Conservation (phyloP, 2,797 vertebrate species). For the Chelon auratus region DNA sequence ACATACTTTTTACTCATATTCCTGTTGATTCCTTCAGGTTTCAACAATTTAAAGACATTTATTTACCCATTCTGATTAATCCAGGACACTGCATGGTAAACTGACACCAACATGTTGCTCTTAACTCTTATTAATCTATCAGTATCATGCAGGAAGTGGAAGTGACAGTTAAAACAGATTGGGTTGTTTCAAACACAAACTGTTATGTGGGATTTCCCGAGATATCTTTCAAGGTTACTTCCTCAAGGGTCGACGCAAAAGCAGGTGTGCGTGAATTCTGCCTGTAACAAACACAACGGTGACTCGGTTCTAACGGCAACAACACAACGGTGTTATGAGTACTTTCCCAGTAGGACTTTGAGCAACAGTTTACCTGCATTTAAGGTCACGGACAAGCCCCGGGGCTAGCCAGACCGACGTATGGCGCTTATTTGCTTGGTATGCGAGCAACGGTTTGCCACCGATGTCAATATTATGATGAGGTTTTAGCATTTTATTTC, state of each 20-base stretch:
- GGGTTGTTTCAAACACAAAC: not conserved
- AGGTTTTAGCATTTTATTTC: too few relatives aligned
- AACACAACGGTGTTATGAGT: not conserved
- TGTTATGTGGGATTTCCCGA: slow-evolving; percentile 16
- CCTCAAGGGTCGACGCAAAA: not conserved
- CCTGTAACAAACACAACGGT: not conserved
- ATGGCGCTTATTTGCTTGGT: too few relatives aligned
- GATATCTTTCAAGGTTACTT: slow-evolving; percentile 3
- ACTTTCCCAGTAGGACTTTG: not conserved
- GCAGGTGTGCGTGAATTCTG: slow-evolving; percentile 3
- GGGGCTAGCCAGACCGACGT: not conserved
- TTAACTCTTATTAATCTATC: not conserved
- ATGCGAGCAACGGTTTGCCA: too few relatives aligned
- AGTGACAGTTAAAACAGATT: not conserved
- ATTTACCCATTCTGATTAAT: not conserved
- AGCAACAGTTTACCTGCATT: not conserved
- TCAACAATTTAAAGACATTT: too few relatives aligned
- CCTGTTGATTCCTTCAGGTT: too few relatives aligned
- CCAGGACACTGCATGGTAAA: not conserved
- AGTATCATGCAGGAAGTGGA: not conserved
- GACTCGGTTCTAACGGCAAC: not conserved
- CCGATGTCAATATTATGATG: too few relatives aligned
- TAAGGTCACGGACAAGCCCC: not conserved
- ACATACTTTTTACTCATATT: too few relatives aligned
- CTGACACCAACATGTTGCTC: not conserved